These are phyloP conservation scores for Sander vitreus DNA, from an alignment of 2,113 vertebrate species.

Conservation along the genomic window DNA sequence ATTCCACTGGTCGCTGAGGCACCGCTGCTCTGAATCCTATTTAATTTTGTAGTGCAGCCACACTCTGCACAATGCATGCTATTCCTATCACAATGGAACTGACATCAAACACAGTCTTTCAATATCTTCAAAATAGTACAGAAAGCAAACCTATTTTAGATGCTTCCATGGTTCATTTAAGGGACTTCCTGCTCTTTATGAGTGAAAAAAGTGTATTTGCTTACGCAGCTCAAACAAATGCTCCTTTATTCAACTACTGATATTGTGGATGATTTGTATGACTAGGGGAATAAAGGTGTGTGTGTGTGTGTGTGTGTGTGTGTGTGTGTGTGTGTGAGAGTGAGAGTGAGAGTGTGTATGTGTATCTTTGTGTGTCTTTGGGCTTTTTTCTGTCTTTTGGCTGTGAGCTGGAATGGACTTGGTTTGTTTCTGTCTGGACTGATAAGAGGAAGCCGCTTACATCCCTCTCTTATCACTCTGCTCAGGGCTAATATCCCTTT, in stretches of 20 bases:
- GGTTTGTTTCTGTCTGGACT: conserved; percentile 76
- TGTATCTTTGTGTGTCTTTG: conserved; percentile 43
- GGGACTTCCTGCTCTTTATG: conserved; percentile 3
- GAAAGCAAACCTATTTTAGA: conserved; percentile 15
- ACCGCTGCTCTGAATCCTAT: conserved; percentile 11
- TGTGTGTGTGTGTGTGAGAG: conserved; percentile 26
- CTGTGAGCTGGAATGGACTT: conserved; percentile 68
- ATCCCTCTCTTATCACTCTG: conserved; percentile 76
- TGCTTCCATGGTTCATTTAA: conserved; percentile 8
- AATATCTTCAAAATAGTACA: conserved; percentile 9
- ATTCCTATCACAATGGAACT: conserved; percentile 4
- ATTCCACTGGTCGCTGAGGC: background rate
- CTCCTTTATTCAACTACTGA: conserved; percentile 15
- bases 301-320: background rate
- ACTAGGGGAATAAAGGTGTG: conserved; percentile 20
- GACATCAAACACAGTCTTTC: conserved; percentile 12
- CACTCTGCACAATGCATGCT: background rate
- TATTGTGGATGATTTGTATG: conserved; percentile 40
- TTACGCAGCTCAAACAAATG: conserved; percentile 57
- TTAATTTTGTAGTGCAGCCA: conserved; percentile 4
- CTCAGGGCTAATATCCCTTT: conserved; percentile 81
- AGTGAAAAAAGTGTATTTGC: conserved; percentile 24
- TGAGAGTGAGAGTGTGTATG: conserved; percentile 23
- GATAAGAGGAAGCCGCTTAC: conserved; percentile 84
- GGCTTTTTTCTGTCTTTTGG: conserved; percentile 61